Percentiles rank a stretch among this genome's conserved stretches.
phyloP scores from a whole-genome alignment of 1,140 invertebrate species.

The Tribolium madens region DNA sequence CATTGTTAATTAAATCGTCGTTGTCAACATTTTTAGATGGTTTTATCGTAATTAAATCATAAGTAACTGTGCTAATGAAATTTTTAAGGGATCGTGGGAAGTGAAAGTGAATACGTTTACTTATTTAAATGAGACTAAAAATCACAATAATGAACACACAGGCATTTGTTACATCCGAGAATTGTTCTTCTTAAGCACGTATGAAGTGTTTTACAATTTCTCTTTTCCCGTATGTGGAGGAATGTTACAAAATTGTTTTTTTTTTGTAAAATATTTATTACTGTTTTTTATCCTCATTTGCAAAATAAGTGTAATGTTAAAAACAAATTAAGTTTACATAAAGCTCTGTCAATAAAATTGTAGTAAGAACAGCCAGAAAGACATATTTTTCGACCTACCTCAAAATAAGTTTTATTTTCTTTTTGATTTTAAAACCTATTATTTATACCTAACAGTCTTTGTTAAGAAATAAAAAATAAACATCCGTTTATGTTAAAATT shows the following conservation, averaged over 20 bases:
- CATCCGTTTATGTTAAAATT: too few relatives aligned
- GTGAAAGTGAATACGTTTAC: slow-evolving; percentile 19
- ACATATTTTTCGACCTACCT: too few relatives aligned
- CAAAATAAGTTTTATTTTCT: too few relatives aligned
- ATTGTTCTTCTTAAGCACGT: neutral
- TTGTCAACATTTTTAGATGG: neutral
- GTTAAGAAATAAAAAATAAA: too few relatives aligned
- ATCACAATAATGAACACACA: neutral
- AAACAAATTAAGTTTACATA: too few relatives aligned
- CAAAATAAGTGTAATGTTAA: too few relatives aligned
- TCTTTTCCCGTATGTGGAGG: neutral
- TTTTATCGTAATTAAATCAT: slow-evolving; percentile 12
- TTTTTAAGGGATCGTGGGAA: slow-evolving; percentile 16
- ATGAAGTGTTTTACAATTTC: slow-evolving; percentile 12
- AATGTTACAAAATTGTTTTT: neutral
- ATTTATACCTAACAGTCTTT: too few relatives aligned
- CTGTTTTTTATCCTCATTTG: too few relatives aligned
- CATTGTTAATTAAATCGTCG: neutral
- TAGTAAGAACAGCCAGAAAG: too few relatives aligned
- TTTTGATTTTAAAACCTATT: too few relatives aligned
- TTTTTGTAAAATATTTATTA: too few relatives aligned
- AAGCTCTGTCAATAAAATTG: too few relatives aligned
- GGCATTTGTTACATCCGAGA: neutral
- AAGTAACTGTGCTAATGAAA: slow-evolving; percentile 2
- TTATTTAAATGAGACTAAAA: slow-evolving; percentile 15